These are phyloP conservation scores for Aphidius colemani DNA, from an alignment of 2,888 invertebrate species.

Conservation along the genomic window DNA sequence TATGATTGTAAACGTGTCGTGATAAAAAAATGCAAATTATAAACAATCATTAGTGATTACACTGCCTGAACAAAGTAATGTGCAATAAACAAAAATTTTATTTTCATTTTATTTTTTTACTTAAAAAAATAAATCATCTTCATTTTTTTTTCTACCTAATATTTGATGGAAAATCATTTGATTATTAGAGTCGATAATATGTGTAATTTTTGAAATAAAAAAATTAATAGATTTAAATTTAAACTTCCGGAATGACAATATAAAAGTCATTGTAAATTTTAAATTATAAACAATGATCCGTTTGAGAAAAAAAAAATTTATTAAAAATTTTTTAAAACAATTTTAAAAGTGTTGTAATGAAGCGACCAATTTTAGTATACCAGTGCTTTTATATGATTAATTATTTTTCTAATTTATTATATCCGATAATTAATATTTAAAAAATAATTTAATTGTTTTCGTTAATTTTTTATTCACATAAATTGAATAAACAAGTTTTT, in stretches of 20 bases:
- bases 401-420: slow-evolving; percentile 43
- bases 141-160: no score
- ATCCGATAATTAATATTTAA: neutral
- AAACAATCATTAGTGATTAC: slow-evolving; percentile 7
- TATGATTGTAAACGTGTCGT: slow-evolving; percentile 1
- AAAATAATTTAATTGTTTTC: neutral
- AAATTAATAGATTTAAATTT: no score
- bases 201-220: no score
- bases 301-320: neutral
- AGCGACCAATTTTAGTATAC: slow-evolving; percentile 25
- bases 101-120: neutral
- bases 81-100: neutral
- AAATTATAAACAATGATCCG: slow-evolving; percentile 1
- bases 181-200: no score
- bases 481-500: no score
- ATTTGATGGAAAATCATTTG: no score
- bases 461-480: neutral
- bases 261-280: slow-evolving; percentile 1
- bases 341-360: slow-evolving; percentile 15
- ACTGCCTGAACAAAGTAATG: slow-evolving; percentile 4
- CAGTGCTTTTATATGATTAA: slow-evolving; percentile 33
- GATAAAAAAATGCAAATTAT: neutral
- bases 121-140: neutral
- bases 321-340: neutral
- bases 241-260: no score